Percentiles rank a stretch among this genome's conserved stretches.
Conservation (phyloP, 2,113 vertebrate genomes). For the Pycnonotus jocosus region DNA sequence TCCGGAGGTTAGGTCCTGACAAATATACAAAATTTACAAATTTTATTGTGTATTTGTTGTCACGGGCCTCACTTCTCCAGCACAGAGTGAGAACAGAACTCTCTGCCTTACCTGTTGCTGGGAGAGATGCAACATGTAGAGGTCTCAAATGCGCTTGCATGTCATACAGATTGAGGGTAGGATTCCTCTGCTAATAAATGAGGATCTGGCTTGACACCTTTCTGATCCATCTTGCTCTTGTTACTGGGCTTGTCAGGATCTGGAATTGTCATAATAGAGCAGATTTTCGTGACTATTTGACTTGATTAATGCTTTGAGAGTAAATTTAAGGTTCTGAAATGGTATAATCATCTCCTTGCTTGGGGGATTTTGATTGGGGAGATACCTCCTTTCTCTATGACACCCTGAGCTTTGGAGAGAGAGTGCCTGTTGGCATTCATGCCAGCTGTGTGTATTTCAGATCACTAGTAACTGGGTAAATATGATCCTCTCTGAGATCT, state of each 20-base stretch:
- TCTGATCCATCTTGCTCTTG: background rate
- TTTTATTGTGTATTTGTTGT: background rate
- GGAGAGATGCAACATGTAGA: background rate
- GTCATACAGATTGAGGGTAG: background rate
- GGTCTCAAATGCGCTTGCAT: background rate
- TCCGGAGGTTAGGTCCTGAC: background rate
- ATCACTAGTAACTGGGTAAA: background rate
- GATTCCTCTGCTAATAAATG: background rate
- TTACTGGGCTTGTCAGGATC: background rate
- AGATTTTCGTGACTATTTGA: background rate
- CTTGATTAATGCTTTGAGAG: background rate
- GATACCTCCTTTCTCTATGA: background rate
- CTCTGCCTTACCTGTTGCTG: background rate
- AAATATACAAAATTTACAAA: background rate
- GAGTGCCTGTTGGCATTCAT: background rate
- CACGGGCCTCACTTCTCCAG: background rate
- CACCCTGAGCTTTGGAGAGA: background rate
- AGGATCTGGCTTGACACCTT: background rate
- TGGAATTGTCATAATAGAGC: background rate
- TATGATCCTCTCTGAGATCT: background rate
- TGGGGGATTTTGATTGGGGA: background rate
- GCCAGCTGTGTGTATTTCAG: background rate
- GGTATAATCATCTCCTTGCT: background rate
- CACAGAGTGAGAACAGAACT: background rate
- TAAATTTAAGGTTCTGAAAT: background rate